phyloP scores from a whole-genome alignment of 2,888 invertebrate species.

The Seira sanloemensis region DNA sequence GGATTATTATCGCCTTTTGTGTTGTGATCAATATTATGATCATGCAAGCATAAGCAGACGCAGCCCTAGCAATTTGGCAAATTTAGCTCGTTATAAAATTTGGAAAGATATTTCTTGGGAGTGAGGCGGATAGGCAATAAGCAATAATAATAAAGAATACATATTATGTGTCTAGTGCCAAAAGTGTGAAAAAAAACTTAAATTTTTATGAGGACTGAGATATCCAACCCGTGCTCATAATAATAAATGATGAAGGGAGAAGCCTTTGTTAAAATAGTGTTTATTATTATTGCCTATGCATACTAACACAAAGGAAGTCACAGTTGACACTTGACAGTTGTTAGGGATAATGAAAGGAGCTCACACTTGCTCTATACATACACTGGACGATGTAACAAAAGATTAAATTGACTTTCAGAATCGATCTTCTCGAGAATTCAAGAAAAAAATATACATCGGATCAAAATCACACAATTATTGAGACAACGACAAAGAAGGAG shows the following conservation, averaged over 20 bases:
- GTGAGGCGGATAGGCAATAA: background rate
- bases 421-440: too few relatives aligned
- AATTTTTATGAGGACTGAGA: background rate
- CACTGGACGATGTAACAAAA: too few relatives aligned
- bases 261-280: background rate
- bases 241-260: background rate
- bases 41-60: background rate
- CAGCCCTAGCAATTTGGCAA: background rate
- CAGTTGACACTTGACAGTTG: background rate
- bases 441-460: too few relatives aligned
- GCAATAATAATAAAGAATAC: background rate
- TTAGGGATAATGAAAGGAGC: background rate
- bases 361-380: too few relatives aligned
- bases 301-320: background rate
- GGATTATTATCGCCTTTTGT: background rate
- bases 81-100: background rate
- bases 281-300: background rate
- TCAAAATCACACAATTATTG: too few relatives aligned
- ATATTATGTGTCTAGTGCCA: background rate
- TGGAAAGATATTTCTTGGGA: background rate
- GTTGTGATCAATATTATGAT: background rate
- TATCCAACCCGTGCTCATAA: background rate
- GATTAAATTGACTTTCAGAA: too few relatives aligned
- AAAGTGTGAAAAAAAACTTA: background rate
- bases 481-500: too few relatives aligned